Base-by-base conservation (phyloP, 2,888 invertebrate genomes). In the Formica aserva region DNA sequence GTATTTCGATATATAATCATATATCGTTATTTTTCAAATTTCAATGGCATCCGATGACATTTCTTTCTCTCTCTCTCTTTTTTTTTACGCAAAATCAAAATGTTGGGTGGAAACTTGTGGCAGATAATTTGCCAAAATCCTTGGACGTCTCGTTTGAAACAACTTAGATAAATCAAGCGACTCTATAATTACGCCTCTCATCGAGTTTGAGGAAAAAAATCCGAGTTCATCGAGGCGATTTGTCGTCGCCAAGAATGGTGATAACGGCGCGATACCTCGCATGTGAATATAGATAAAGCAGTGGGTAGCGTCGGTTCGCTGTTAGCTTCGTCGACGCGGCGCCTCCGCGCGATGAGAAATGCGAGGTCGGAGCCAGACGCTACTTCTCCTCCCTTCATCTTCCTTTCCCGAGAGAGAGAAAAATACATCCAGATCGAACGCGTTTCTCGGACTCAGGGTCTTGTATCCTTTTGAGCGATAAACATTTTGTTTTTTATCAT, bases 291-390 rank as follows among this genome's bases (percentile, higher is more conserved):
- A 48, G 69, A 88, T 66, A 65, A 62, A 66, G 63, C 45, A 18
- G 38, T 66, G 48, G 69, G 62, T 69, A 80, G 38, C 62, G 41
- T 67, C 75, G 45, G 26, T 66, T 71, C 69, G 35, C 41, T 45
- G 63, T 67, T 81, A 75, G 66, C 88, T 84, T 84, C n/a, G 69
- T 78, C 55, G 84, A 81, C 85, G 83, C 71, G 88, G 85, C 88
- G 84, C 78, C 89, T 89, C 62, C 74, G 83, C 80, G 57, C 52
- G 41, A 41, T 38, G 78, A 83, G 83, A 87, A 86, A 84, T 76
- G 72, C 86, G 81, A 80, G 77, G 80, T 77, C 86, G 75, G 67
- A 87, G 76, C 15, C 48, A 72, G 74, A 74, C 74, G 72, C 62
- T 75, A 41, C 15, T 26, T 5, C 57, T 57, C 45, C 18, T 57